Conservation (phyloP, 1,140 invertebrate genomes). For the Phthorimaea operculella region DNA sequence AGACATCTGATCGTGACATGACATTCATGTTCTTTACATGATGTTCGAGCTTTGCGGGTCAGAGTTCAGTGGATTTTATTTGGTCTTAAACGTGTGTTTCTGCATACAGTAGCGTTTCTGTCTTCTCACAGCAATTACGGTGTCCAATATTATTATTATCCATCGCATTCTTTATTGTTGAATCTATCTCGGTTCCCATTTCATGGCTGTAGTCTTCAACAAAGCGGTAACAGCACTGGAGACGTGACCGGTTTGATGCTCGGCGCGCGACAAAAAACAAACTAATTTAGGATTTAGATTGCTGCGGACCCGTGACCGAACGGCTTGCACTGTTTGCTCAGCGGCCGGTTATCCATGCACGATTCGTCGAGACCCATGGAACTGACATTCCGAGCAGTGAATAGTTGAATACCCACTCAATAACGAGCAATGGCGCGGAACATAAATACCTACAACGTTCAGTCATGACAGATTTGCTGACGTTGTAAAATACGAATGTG, state of each 20-base stretch:
- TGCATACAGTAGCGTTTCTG: no score
- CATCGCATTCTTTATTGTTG: neutral
- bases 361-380: slow-evolving; percentile 33
- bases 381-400: slow-evolving; percentile 9
- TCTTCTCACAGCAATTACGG: neutral
- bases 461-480: no score
- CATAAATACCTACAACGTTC: no score
- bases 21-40: slow-evolving; percentile 3
- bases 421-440: no score
- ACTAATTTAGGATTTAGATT: slow-evolving; percentile 59
- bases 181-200: neutral
- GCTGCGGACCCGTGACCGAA: slow-evolving; percentile 37
- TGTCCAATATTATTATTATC: neutral
- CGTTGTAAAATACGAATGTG: no score
- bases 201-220: neutral
- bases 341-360: slow-evolving; percentile 54
- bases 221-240: neutral
- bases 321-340: slow-evolving; percentile 46
- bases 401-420: no score
- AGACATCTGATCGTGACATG: slow-evolving; percentile 19
- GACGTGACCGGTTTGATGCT: slow-evolving; percentile 30
- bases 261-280: slow-evolving; percentile 54
- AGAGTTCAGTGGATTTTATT: slow-evolving; percentile 16
- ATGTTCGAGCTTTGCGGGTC: slow-evolving; percentile 7
- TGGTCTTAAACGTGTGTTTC: neutral